These are phyloP conservation scores for Creontiades dilutus DNA, from an alignment of 2,888 invertebrate genomes.

Conservation along the genomic window DNA sequence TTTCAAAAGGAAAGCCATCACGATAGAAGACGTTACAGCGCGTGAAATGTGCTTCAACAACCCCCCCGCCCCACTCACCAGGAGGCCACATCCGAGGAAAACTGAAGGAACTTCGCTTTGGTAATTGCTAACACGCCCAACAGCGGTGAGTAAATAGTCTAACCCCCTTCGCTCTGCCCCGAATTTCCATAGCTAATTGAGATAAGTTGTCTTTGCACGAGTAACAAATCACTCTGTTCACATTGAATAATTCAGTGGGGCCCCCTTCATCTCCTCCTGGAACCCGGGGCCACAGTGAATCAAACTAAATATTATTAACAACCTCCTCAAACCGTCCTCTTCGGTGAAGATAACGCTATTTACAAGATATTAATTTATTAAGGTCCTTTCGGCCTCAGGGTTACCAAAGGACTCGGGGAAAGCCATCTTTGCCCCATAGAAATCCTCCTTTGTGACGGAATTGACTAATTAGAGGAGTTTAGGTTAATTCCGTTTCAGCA, in stretches of 20 bases:
- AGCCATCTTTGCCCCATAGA: slow-evolving; percentile 47
- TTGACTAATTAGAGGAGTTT: slow-evolving; percentile 53
- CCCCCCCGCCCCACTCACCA: too few species aligned
- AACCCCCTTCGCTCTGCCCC: slow-evolving; percentile 38
- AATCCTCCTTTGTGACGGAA: slow-evolving; percentile 44
- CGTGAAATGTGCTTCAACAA: slow-evolving; percentile 35
- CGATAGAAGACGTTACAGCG: slow-evolving; percentile 10
- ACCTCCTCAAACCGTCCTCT: slow-evolving; percentile 51
- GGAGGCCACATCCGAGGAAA: neutral
- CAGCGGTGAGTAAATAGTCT: slow-evolving; percentile 60
- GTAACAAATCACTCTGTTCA: slow-evolving; percentile 66
- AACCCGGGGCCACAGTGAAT: slow-evolving; percentile 46
- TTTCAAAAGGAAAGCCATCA: slow-evolving; percentile 31
- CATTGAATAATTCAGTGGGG: slow-evolving; percentile 65
- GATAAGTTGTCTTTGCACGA: slow-evolving; percentile 68
- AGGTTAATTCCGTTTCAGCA: slow-evolving; percentile 46
- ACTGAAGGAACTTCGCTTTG: slow-evolving; percentile 53
- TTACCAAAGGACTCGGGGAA: slow-evolving; percentile 24
- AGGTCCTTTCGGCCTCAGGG: neutral
- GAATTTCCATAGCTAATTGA: slow-evolving; percentile 69
- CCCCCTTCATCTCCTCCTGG: slow-evolving; percentile 14
- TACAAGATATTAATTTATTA: slow-evolving; percentile 60
- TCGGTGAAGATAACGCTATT: slow-evolving; percentile 51
- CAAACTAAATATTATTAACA: slow-evolving; percentile 66
- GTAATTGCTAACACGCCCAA: slow-evolving; percentile 66